Evolutionary conservation across 2,113 vertebrate species (phyloP), one percentile per base, ranked within the genome.

Genomic region (Turnix velox): DNA sequence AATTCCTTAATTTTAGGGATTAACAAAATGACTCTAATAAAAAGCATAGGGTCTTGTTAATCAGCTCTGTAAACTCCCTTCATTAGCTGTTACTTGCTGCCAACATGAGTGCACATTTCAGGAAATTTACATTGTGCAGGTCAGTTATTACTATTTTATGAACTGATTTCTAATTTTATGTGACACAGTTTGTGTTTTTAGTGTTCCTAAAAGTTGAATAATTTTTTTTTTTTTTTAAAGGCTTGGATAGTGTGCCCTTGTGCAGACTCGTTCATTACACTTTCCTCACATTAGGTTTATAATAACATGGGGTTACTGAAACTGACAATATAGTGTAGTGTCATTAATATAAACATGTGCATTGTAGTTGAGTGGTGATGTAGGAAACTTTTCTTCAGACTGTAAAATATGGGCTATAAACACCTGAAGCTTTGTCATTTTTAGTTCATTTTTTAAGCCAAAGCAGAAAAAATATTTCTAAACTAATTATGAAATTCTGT

Each of bases 1-100:
- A 98, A 98, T 97, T 95, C 97, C 97, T 98, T 98, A 96, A 98
- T 97, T 98, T 98, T 95, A 93, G 89, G 97, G 96, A 98, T 98
- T 98, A 98, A 95, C 93, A 95, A 96, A 98, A 98, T 97, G 97
- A 97, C 97, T 95, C 97, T 96, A 97, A 97, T 98, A 98, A 98
- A 98, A 97, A 95, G 84, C 95, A 94, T 96, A 97, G 96, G 94
- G 94, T 92, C 97, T 97, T 93, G 97, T 98, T 97, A 98, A 97
- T 97, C 97, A 97, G 96, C 95, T 95, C 97, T 92, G 96, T 97
- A 97, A 98, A 98, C 95, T 93, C 92, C 97, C 97, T 97, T 97
- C 97, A 97, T 97, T 97, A 97, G 97, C 97, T 96, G 91, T 95
- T 85, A 82, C 97, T 94, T 92, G 95, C 63, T 91, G 95, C 96